phyloP scores from a whole-genome alignment of 1,140 invertebrate genomes.

The Elymnias hypermnestra region DNA sequence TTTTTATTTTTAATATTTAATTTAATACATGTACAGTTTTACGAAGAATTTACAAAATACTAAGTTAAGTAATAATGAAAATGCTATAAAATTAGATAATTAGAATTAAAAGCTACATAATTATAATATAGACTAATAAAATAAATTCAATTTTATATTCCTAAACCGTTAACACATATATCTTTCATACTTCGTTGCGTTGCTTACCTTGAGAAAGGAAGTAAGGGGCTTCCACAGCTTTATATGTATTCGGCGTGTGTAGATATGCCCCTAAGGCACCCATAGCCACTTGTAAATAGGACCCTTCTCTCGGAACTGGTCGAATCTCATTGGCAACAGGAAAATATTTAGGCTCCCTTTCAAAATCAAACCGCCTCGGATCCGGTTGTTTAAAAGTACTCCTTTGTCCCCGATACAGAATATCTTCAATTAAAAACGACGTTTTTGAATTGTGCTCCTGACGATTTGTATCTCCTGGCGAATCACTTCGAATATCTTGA shows the following conservation, averaged over 20 bases:
- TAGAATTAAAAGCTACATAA: too few relatives aligned
- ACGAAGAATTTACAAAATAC: too few relatives aligned
- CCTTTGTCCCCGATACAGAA: constrained; percentile 80
- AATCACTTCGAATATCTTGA: constrained; percentile 54
- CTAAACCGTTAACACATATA: too few relatives aligned
- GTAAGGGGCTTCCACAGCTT: constrained; percentile 80
- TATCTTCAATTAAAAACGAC: constrained; percentile 89
- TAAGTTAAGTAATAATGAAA: too few relatives aligned
- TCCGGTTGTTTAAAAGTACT: constrained; percentile 43
- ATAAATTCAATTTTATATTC: too few relatives aligned
- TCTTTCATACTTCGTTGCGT: too few relatives aligned
- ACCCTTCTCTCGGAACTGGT: constrained; percentile 71
- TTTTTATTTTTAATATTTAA: too few relatives aligned
- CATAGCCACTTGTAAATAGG: constrained; percentile 80
- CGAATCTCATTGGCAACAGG: constrained; percentile 60
- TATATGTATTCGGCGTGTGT: constrained; percentile 78
- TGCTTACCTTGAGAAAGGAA: constrained; percentile 80
- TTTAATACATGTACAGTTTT: too few relatives aligned
- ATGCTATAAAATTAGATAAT: too few relatives aligned
- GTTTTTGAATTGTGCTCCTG: constrained; percentile 69
- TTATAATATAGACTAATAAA: too few relatives aligned
- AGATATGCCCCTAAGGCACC: constrained; percentile 79
- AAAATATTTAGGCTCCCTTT: constrained; percentile 51
- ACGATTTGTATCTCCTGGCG: constrained; percentile 45
- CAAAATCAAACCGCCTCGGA: constrained; percentile 46